A percentile compares a stretch with the other conserved stretches of the same genome.
These are phyloP conservation scores for Phengaris arion DNA, from an alignment of 2,888 invertebrate genomes.

Conservation along the genomic window DNA sequence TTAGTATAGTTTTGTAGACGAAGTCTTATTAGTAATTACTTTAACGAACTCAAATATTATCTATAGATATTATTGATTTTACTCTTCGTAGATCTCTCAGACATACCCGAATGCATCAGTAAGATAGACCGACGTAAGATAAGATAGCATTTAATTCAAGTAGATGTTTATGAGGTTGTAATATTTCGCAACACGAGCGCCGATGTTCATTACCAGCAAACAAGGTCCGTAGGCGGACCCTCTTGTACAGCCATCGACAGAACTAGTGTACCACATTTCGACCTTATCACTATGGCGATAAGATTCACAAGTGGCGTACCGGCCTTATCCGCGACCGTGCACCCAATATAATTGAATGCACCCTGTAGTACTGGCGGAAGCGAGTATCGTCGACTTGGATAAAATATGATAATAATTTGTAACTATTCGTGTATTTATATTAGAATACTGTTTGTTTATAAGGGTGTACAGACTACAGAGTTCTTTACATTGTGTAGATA, in stretches of 20 bases:
- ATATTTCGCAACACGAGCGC: slow-evolving; percentile 30
- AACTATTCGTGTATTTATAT: not conserved
- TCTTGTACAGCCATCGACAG: not conserved
- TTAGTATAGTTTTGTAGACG: too few species aligned
- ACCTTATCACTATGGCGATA: not conserved
- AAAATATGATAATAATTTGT: not conserved
- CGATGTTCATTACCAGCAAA: slow-evolving; percentile 35
- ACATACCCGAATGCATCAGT: not conserved
- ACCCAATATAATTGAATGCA: slow-evolving; percentile 5
- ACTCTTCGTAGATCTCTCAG: too few species aligned
- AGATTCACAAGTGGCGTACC: not conserved
- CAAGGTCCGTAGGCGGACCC: slow-evolving; percentile 33
- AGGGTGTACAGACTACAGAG: too few species aligned
- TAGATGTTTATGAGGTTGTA: slow-evolving; percentile 24
- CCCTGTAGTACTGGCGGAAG: not conserved
- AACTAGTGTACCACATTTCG: not conserved
- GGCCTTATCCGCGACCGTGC: not conserved
- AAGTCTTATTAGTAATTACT: too few species aligned
- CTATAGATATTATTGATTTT: too few species aligned
- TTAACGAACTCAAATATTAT: too few species aligned
- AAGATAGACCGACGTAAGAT: not conserved
- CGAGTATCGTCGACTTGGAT: not conserved
- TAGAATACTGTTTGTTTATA: too few species aligned
- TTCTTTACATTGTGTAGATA: too few species aligned
- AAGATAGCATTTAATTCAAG: not conserved